A percentile compares a stretch with the other conserved stretches of the same genome.
Conservation (phyloP, 2,888 invertebrate genomes). For the Mesorhabditis belari region DNA sequence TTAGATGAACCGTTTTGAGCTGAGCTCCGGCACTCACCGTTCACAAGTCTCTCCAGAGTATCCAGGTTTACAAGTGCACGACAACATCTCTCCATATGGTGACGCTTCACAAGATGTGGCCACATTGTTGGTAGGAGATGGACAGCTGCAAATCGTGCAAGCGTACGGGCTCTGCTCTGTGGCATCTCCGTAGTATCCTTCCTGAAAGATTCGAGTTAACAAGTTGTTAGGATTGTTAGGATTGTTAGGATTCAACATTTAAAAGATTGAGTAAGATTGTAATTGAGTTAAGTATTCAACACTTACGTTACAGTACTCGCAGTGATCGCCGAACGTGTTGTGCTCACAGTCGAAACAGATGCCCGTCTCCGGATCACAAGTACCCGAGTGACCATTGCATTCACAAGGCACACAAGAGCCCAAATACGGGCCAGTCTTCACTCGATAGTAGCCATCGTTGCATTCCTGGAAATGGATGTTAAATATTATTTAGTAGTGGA, state of each 20-base stretch:
- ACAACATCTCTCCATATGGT: constrained; percentile 62
- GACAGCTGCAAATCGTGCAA: constrained; percentile 90
- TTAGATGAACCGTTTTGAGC: not conserved
- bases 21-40: constrained; percentile 19
- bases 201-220: constrained; percentile 23
- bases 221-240: not conserved
- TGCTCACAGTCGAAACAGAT: constrained; percentile 66
- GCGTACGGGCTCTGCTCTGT: constrained; percentile 75
- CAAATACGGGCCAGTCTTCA: constrained; percentile 70
- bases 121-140: constrained; percentile 62
- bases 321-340: constrained; percentile 63
- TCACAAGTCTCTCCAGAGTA: constrained; percentile 81
- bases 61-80: constrained; percentile 79
- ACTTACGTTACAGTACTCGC: constrained; percentile 54
- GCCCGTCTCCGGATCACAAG: constrained; percentile 69
- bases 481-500: too few relatives aligned
- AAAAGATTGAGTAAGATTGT: too few relatives aligned
- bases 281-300: not conserved
- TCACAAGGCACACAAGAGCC: constrained; percentile 89
- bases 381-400: constrained; percentile 81
- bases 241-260: not conserved
- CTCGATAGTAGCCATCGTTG: constrained; percentile 81
- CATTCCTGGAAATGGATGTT: constrained; percentile 79
- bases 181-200: constrained; percentile 87
- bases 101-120: constrained; percentile 54